Evolutionary conservation across 23 tunicate species (phyloP), one percentile per base, ranked within the genome.

Genomic region (Diplosoma virens): DNA sequence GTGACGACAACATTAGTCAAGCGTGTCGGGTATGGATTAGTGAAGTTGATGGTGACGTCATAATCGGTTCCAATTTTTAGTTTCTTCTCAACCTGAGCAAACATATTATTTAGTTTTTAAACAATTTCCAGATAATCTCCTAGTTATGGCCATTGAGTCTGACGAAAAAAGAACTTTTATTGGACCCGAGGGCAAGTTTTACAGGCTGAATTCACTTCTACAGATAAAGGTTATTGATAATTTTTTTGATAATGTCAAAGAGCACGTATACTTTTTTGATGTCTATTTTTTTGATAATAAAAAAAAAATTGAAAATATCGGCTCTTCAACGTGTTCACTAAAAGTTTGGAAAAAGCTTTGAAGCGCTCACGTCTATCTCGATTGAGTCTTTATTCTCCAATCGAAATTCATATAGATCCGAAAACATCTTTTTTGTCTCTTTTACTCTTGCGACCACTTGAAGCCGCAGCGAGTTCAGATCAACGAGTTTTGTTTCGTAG

Each of bases 11-110:
- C 81, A 35, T 71, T 54, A 31, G 87, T 88, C 25, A 95, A 72
- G 45, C 75, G 67, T 28, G 85, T 77, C 25, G 95, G 90, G 0
- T 87, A 84, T 25, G 90, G 95, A 52, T 95, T 95, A 33, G 95
- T 87, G 78, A 95, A 84, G 5, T 75, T 69, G 2, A 95, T 82
- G 16, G 60, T 29, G 32, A 88, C 90, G 22, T 74, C 33, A 24
- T 75, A 60, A 9, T 71, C 59, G 63, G 92, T 55, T 23, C 79
- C 79, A 23, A 95, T 88, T 48, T 68, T 37, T n/a, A 81, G 0
- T 3, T 59, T 71, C 9, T 56, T 59, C 9, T 56, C 53, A 59
- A 58, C 60, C 81, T 67, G 16, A 45, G n/a, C n/a, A n/a, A 45
- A 45, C 52, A 45, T 45, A 9, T 11, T 9, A 45, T 45, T 9